Percentiles rank a stretch among this genome's conserved stretches.
These are phyloP conservation scores for Scaptomyza caliginosa DNA, from an alignment of 2,888 invertebrate species.

Conservation along the genomic window DNA sequence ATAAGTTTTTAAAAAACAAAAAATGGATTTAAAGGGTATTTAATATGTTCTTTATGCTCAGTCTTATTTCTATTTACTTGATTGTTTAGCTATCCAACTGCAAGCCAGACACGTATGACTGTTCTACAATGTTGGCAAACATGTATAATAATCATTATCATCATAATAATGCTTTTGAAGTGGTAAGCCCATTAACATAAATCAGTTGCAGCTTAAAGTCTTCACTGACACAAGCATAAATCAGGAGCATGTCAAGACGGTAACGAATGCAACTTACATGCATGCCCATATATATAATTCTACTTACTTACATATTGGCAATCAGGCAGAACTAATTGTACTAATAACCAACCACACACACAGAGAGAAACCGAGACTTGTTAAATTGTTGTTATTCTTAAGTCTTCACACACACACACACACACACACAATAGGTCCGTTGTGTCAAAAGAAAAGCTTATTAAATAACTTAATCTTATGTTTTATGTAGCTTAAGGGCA, in stretches of 20 bases:
- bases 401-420: too few relatives aligned
- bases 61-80: constrained; percentile 19
- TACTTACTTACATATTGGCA: constrained; percentile 28
- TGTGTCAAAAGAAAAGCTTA: too few relatives aligned
- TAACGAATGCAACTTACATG: constrained; percentile 24
- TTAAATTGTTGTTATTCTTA: too few relatives aligned
- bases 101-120: constrained; percentile 68
- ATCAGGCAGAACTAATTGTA: constrained; percentile 55
- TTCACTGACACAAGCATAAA: constrained; percentile 31
- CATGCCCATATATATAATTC: constrained; percentile 2
- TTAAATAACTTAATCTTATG: not conserved
- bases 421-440: too few relatives aligned
- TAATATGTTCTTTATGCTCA: too few relatives aligned
- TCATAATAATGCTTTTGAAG: constrained; percentile 62
- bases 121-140: constrained; percentile 71
- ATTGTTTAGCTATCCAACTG: constrained; percentile 45
- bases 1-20: too few relatives aligned
- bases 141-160: constrained; percentile 66
- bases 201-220: constrained; percentile 56
- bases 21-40: constrained; percentile 3
- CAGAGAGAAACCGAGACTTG: constrained; percentile 17
- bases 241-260: constrained; percentile 32
- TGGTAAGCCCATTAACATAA: constrained; percentile 65
- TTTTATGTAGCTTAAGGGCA: not conserved
- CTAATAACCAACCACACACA: constrained; percentile 55